Conservation (phyloP, 2,797 vertebrate species). For the Gymnoscopelus microlampas region DNA sequence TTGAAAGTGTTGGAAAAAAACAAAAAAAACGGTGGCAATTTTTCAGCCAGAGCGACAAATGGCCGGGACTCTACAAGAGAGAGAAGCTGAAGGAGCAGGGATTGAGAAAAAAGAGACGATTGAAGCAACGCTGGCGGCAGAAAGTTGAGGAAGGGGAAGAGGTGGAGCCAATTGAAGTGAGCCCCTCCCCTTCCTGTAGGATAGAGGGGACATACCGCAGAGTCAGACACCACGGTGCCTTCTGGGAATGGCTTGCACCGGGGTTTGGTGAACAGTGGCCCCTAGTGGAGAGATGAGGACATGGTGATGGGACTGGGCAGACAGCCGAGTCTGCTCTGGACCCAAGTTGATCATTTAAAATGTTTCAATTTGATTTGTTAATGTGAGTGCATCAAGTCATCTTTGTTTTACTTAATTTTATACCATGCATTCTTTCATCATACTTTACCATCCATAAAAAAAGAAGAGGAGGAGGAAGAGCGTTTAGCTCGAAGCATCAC, state of each 20-base stretch:
- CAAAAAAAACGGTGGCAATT: too few species aligned
- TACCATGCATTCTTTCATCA: too few species aligned
- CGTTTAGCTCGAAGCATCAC: too few species aligned
- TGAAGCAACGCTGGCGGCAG: conserved; percentile 44
- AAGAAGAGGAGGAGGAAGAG: too few species aligned
- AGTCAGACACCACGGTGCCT: conserved; percentile 85
- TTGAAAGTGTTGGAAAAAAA: too few species aligned
- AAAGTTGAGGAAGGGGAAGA: conserved; percentile 62
- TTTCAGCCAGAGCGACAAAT: background rate
- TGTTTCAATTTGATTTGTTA: too few species aligned
- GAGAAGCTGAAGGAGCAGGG: background rate
- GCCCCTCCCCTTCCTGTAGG: conserved; percentile 63
- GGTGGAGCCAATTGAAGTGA: conserved; percentile 63
- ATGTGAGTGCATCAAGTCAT: too few species aligned
- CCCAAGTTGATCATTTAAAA: too few species aligned
- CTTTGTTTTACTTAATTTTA: too few species aligned
- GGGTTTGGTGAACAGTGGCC: conserved; percentile 85
- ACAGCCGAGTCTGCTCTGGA: background rate
- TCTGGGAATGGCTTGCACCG: conserved; percentile 87
- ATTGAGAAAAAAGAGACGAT: background rate
- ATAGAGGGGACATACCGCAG: conserved; percentile 85
- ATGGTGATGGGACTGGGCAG: conserved; percentile 77
- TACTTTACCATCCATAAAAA: too few species aligned
- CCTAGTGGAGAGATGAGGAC: conserved; percentile 88
- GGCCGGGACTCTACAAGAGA: background rate